Percentiles rank a stretch among this genome's conserved stretches.
These are phyloP conservation scores for Leptodactylus fallax DNA, from an alignment of 2,797 vertebrate species.

Conservation along the genomic window DNA sequence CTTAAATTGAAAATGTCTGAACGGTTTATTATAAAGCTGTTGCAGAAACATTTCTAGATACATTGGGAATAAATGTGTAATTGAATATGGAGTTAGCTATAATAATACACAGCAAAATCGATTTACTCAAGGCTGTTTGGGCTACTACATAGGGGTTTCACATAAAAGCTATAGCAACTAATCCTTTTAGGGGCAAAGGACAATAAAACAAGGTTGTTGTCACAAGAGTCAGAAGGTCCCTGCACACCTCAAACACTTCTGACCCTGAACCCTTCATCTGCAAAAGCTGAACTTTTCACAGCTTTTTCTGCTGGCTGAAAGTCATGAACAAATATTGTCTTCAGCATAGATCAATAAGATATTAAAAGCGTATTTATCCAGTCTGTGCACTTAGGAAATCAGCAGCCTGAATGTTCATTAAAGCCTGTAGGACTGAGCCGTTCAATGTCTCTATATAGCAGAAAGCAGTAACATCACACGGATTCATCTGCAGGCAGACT, in stretches of 20 bases:
- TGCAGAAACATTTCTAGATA: no score
- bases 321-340: not conserved
- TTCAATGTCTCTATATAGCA: not conserved
- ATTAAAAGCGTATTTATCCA: not conserved
- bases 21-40: no score
- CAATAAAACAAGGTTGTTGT: not conserved
- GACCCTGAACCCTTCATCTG: not conserved
- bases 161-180: not conserved
- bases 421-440: not conserved
- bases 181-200: not conserved
- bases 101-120: no score
- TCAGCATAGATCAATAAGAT: slow-evolving; percentile 20
- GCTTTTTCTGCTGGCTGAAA: not conserved
- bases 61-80: no score
- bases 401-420: not conserved
- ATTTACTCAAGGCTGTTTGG: not conserved
- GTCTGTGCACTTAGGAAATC: not conserved
- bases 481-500: not conserved
- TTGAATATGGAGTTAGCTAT: no score
- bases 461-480: not conserved
- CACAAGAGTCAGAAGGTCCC: not conserved
- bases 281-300: not conserved
- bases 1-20: no score
- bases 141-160: not conserved
- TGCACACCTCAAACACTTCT: not conserved